Conservation (phyloP, 23 tunicate genomes). For the Trididemnum nubilum region DNA sequence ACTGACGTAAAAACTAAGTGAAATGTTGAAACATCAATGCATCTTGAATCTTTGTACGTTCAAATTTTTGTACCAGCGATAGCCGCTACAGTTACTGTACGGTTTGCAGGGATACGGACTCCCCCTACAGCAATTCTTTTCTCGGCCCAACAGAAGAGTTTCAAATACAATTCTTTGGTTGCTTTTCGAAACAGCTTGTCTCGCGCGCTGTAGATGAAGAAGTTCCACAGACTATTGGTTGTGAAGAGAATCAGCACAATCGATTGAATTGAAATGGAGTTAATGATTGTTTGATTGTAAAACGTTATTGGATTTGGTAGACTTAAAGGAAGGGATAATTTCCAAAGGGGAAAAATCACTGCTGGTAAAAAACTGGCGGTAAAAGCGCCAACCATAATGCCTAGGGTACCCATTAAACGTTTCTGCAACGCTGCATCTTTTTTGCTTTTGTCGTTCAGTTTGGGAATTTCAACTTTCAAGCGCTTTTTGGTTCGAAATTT, state of each 20-base stretch:
- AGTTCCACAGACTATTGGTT: constrained; percentile 54
- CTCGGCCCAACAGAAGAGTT: too few species aligned
- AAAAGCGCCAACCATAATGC: constrained; percentile 75
- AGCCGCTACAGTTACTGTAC: too few species aligned
- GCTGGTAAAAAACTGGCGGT: constrained; percentile 50
- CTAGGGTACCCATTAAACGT: constrained; percentile 51
- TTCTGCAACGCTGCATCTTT: constrained; percentile 24
- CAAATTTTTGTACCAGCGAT: too few species aligned
- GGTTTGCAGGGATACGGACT: too few species aligned
- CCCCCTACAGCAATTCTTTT: too few species aligned
- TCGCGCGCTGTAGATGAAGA: constrained; percentile 46
- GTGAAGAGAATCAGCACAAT: constrained; percentile 23
- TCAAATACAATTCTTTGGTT: neutral
- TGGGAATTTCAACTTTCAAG: neutral
- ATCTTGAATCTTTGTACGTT: too few species aligned
- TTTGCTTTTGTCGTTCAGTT: neutral
- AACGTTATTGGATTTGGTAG: neutral
- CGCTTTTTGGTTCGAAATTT: constrained; percentile 7
- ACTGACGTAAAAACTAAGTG: too few species aligned
- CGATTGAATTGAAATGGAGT: constrained; percentile 17
- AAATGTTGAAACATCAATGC: too few species aligned
- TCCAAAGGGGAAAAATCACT: constrained; percentile 1
- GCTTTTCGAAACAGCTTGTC: constrained; percentile 41
- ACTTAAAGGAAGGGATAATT: neutral
- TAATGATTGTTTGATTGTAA: neutral